Base-by-base conservation (phyloP, 2,888 invertebrate species). In the Crossocerus cetratus region DNA sequence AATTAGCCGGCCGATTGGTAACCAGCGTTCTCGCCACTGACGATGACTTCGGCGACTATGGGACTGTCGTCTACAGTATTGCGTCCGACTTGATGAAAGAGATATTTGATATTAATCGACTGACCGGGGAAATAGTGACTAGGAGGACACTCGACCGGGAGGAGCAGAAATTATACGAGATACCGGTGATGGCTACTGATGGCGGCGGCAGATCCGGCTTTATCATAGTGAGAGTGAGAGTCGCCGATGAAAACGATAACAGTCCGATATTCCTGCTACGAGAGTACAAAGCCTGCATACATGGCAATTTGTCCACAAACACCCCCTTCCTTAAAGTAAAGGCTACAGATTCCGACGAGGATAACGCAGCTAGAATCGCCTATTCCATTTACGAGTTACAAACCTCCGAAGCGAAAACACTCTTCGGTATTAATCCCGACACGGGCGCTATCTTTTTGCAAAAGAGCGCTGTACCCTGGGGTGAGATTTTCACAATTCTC, bases 171-270 rank as follows among this genome's bases (percentile, higher is more conserved):
- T 86, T 93, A 18, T 95, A 94, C 84, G 95, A 95, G 88, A 93
- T 98, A 80, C 95, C 95, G 0, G 93, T 98, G 23, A 93, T 94
- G 90, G 98, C 97, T 11, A 93, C 93, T 43, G 98, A 98, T 91
- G 94, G 94, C 53, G 97, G 96, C 77, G 94, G 97, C 77, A 92
- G 94, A 87, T 92, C 95, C 73, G 94, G 95, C 20, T 95, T 95
- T 90, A 92, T 96, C 55, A 92, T 93, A 43, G 93, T 97, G 76
- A 93, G 95, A 89, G 95, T 98, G 53, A 94, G 94, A 88, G 95
- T 98, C 59, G 91, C 92, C 21, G 98, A 98, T 91, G 93, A 94
- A 77, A 97, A 97, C 91, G 97, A 98, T 89, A 95, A 96, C 90
- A 91, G 94, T 62, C 98, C 98, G 0, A 91, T 91, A 67, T 97